Base-by-base conservation (phyloP, 1,140 invertebrate species). In the Muscidifurax raptorellus region DNA sequence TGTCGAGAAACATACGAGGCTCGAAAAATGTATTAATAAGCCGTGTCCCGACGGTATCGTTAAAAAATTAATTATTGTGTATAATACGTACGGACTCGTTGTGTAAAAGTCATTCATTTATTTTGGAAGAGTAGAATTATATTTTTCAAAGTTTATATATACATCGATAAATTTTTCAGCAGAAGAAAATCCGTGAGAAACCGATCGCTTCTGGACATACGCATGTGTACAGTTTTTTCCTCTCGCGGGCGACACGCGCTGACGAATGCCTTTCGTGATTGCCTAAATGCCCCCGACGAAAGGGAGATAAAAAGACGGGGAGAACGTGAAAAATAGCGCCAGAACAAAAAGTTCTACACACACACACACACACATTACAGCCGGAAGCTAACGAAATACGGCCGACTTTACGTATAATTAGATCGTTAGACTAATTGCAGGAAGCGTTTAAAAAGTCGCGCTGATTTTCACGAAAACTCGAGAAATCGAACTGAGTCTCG, bases 231-330 rank as follows among this genome's bases (percentile, higher is more conserved):
- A 81, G 25, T 44, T 76, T 75, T 64, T 75, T 28, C 44, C 84
- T 83, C 79, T 86, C 76, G 66, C 64, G 83, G 44, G 83, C 85
- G 85, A 86, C 80, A 81, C 36, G 2, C 36, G 15, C 40, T 72
- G 79, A 80, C 18, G 79, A 72, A 80, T 80, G 40, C 13, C 40
- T 80, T 80, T 80, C 6, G 27, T n/a, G 79, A 80, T 80, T 71
- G 36, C 25, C 66, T 72, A 80, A 80, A 47, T 72, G 18, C 40
- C 13, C 4, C 1, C 7, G 15, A 71, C 15, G 27, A 71, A 47
- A 44, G 22, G 25, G 22, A 80, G 59, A 80, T 80, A 67, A 79
- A 25, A 77, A 77, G 30, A 0, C 22, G 9, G 18, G 4, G 18
- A 13, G 22, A 13, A 75, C 6, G 18, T 75, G 72, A 75, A 75